Evolutionary conservation across 2,113 vertebrate species (phyloP), one percentile per base, ranked within the genome.

Genomic region (Tachysurus vachellii): DNA sequence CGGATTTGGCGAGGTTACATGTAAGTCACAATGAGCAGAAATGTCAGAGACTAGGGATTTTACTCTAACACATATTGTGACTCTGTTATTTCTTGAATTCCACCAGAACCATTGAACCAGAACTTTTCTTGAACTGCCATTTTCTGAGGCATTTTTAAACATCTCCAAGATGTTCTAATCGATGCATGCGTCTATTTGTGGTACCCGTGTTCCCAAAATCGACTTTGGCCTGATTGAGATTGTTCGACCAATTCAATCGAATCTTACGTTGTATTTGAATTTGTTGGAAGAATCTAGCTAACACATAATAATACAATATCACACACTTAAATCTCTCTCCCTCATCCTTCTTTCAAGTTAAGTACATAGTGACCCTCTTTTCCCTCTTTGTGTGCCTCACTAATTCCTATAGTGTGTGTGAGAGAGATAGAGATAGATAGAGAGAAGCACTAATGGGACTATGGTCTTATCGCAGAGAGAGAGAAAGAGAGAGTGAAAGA

Each of bases 401-500:
- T 80, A 80, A 80, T 80, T 42, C 79, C 19, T 59, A 59, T 50
- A 53, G 42, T 5, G 21, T 4, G 36, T 5, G 70, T 11, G 42
- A 47, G 42, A 2, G 75, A 68, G 19, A 66, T 17, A 79, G 26
- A 31, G 47, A 61, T 9, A 36, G 50, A 53, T 81, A 19, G 61
- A 83, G 85, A 12, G 73, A 75, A 83, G 82, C 50, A 85, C 87
- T 87, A 77, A 83, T 84, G 91, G 79, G 19, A 21, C 54, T 31
- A 81, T 81, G 56, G 21, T 61, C 19, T 81, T 81, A 81, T 81
- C 56, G 2, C 31, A 21, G 28, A n/a, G 50, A n/a, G 71, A 42
- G 57, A 85, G 80, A 80, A 68, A 84, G 86, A 47, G 81, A 77
- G 50, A 83, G 68, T 50, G 81, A 80, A 83, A 44, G 82, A 66